phyloP scores from a whole-genome alignment of 2,888 invertebrate genomes.

The Yponomeuta evonymella region DNA sequence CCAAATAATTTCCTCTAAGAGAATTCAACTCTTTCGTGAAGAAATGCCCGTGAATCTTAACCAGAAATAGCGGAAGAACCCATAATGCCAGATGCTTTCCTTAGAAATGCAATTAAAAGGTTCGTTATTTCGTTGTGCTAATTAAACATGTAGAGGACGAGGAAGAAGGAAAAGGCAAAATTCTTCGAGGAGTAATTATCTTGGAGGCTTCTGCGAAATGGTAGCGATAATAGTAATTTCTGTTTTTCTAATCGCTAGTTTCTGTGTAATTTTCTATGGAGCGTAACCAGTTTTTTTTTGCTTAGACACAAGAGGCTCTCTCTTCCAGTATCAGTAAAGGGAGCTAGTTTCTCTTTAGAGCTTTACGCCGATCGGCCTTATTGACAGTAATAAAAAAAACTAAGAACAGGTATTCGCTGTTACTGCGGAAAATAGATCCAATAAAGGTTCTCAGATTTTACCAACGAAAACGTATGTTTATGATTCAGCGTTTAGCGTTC shows the following conservation, averaged over 20 bases:
- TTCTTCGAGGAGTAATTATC: not conserved
- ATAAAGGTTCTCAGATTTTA: not conserved
- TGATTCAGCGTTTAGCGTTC: conserved; percentile 30
- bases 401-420: not conserved
- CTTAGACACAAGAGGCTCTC: conserved; percentile 34
- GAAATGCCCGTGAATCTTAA: not conserved
- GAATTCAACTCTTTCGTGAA: not conserved
- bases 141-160: not conserved
- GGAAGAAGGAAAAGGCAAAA: not conserved
- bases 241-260: too few relatives aligned
- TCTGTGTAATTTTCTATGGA: conserved; percentile 47
- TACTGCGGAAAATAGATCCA: not conserved
- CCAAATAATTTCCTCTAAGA: not conserved
- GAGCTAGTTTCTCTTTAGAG: conserved; percentile 37
- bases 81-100: not conserved
- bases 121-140: not conserved
- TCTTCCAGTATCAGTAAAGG: conserved; percentile 34
- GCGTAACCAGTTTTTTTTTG: conserved; percentile 55
- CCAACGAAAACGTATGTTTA: conserved; percentile 32
- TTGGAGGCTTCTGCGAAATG: not conserved
- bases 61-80: not conserved
- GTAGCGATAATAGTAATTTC: not conserved
- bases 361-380: not conserved
- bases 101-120: not conserved
- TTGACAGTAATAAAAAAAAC: not conserved